Conservation (phyloP, 2,797 vertebrate genomes). For the Rhincodon typus region DNA sequence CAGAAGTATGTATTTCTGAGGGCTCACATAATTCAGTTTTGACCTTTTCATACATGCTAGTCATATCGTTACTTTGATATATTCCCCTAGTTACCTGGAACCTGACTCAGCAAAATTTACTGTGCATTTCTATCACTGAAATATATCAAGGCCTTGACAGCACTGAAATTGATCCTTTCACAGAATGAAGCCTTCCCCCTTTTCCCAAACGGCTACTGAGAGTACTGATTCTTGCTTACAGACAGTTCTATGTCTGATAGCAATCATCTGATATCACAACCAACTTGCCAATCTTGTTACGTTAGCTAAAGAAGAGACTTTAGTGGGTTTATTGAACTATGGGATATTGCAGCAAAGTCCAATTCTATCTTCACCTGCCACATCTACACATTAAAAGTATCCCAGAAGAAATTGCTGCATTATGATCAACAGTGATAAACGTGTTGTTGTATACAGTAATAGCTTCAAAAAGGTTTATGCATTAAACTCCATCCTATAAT, state of each 20-base stretch:
- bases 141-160: not conserved
- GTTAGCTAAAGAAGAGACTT: not conserved
- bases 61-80: not conserved
- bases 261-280: not conserved
- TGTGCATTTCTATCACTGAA: not conserved
- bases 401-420: too few species aligned
- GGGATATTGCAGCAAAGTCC: too few species aligned
- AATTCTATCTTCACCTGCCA: not conserved
- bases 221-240: not conserved
- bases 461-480: too few species aligned
- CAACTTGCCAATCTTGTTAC: not conserved
- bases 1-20: not conserved
- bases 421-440: not conserved
- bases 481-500: too few species aligned
- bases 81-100: not conserved
- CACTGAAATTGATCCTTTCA: not conserved
- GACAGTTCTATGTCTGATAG: not conserved
- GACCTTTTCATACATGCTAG: not conserved
- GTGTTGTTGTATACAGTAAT: too few species aligned
- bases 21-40: not conserved
- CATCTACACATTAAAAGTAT: not conserved
- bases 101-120: not conserved
- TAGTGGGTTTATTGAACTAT: not conserved
- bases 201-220: not conserved
- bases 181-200: not conserved